Evolutionary conservation across 2,888 invertebrate genomes (phyloP).

Genomic region (Allacma fusca): DNA sequence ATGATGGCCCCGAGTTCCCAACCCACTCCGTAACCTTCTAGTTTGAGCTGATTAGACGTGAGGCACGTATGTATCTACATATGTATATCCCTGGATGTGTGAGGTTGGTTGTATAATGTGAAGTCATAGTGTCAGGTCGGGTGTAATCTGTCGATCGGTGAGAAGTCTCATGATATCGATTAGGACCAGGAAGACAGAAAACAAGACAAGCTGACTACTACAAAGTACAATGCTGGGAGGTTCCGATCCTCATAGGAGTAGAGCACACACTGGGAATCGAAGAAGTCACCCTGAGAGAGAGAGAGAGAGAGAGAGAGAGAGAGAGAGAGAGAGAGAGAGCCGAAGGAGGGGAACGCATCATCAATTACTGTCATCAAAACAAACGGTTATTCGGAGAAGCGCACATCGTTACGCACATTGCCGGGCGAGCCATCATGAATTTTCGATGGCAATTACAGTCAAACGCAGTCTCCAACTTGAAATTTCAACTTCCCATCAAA

Average conservation of each 20-base stretch:
- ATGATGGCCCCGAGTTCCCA: too few species aligned
- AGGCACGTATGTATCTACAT: too few species aligned
- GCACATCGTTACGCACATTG: slow-evolving; percentile 50
- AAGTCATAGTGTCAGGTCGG: too few species aligned
- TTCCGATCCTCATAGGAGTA: too few species aligned
- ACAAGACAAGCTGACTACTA: background rate
- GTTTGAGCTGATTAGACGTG: too few species aligned
- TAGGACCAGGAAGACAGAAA: slow-evolving; percentile 20
- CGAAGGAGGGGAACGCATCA: slow-evolving; percentile 40
- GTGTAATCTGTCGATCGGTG: background rate
- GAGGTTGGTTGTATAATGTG: too few species aligned
- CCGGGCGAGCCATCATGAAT: slow-evolving; percentile 59
- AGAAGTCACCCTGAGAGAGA: slow-evolving; percentile 37
- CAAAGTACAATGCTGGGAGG: background rate
- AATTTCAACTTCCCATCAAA: background rate
- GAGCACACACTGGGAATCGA: background rate
- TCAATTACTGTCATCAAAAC: slow-evolving; percentile 59
- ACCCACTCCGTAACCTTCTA: too few species aligned
- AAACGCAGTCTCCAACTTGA: background rate
- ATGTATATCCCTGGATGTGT: too few species aligned
- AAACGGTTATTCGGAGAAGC: slow-evolving; percentile 42
- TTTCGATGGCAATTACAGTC: slow-evolving; percentile 8
- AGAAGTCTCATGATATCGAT: slow-evolving; percentile 29
- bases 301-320: too few species aligned
- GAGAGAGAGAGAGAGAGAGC: slow-evolving; percentile 22